These are phyloP conservation scores for Campylomormyrus numenius DNA, from an alignment of 2,113 vertebrate species.

Conservation along the genomic window DNA sequence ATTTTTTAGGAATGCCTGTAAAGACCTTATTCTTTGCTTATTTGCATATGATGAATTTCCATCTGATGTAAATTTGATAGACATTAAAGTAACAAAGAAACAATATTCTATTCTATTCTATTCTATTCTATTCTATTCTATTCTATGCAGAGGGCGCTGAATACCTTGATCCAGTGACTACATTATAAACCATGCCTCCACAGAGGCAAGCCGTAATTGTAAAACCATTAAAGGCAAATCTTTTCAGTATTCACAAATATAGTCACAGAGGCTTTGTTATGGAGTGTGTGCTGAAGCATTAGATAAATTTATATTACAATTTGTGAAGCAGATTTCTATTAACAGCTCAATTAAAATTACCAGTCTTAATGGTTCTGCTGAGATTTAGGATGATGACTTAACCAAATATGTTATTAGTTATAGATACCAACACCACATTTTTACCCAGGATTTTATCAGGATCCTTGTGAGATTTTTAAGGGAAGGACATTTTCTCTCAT, in stretches of 20 bases:
- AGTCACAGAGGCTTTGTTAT: neutral
- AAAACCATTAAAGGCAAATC: neutral
- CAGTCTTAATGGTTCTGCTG: neutral
- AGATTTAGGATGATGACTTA: neutral
- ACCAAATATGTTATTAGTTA: neutral
- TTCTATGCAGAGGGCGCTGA: neutral
- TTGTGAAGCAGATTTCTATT: neutral
- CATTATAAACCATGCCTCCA: neutral
- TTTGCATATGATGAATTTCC: neutral
- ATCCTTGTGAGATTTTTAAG: neutral
- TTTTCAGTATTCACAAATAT: neutral
- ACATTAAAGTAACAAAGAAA: no score
- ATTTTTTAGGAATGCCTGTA: neutral
- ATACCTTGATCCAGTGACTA: neutral
- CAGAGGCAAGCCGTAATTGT: neutral
- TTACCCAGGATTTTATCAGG: neutral
- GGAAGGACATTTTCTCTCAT: slow-evolving; percentile 4
- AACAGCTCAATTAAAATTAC: neutral
- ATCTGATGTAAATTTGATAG: no score
- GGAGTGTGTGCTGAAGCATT: neutral
- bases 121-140: neutral
- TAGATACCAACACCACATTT: neutral
- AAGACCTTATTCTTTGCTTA: neutral
- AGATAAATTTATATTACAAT: neutral
- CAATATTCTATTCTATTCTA: no score